Evolutionary conservation across 2,888 invertebrate genomes (phyloP), one percentile per base, ranked within the genome.

Genomic region (Miltochrista miniata): DNA sequence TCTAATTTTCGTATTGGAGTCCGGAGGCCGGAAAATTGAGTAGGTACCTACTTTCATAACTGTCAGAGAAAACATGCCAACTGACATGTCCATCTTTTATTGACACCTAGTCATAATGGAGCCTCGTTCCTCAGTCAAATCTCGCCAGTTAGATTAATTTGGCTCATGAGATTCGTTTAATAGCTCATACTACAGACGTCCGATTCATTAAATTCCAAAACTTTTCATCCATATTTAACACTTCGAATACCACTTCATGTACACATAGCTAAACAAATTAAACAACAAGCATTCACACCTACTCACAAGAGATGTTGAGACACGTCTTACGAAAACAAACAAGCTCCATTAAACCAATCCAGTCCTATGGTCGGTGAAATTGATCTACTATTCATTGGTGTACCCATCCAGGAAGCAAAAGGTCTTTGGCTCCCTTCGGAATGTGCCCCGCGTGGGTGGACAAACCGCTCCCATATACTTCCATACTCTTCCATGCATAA

Each of bases 391-490:
- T 80, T 77, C 69, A 72, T 71, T 63, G 76, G 78, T 79, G 74
- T 79, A 75, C 80, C 77, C 77, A 83, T 87, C 84, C 85, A 88
- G 90, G 89, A 90, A 88, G 81, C 80, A 72, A 84, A 69, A 84
- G 90, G 90, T 90, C 90, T 89, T 90, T 90, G 90, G 87, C 88
- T 90, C 85, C 88, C 83, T 68, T 59, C 69, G 89, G 90, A 89
- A 90, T 90, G 87, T 72, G 77, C 74, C 75, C 68, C 62, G 81
- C 78, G 79, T 82, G 83, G 83, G 89, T 79, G 76, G 81, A 81
- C 78, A 81, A 9, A 65, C 53, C 65, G 55, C 59, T 66, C 67
- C 62, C 66, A 65, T 65, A 68, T 61, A 57, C 77, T 63, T 51
- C 68, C 63, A 66, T 69, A 56, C 64, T 68, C 81, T 84, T 81